Evolutionary conservation across 2,113 vertebrate species (phyloP).

Genomic region (Asarcornis scutulata): DNA sequence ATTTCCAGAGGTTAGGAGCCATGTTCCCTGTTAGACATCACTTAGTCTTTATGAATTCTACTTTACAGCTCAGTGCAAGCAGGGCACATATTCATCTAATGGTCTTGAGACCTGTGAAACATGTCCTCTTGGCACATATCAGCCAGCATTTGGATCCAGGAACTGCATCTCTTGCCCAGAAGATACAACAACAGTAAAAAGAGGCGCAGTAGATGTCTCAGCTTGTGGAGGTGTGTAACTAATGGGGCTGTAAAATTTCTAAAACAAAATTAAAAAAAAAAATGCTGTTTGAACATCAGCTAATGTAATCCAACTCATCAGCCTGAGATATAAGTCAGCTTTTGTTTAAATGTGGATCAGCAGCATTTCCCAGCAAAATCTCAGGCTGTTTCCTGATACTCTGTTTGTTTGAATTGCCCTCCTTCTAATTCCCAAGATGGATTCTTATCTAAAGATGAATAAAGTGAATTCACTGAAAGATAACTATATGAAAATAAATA

Average conservation of each 20-base stretch:
- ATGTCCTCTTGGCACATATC: constrained; percentile 91
- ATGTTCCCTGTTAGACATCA: not conserved
- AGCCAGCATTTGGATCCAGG: constrained; percentile 84
- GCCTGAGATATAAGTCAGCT: not conserved
- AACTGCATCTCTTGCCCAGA: constrained; percentile 86
- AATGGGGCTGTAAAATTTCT: not conserved
- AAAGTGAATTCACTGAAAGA: not conserved
- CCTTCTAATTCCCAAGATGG: not conserved
- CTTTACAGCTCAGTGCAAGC: constrained; percentile 91
- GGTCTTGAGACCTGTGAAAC: constrained; percentile 97
- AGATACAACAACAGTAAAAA: constrained; percentile 90
- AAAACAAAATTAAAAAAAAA: not conserved
- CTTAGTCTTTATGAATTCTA: not conserved
- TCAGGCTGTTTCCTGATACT: not conserved
- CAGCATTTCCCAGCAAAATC: not conserved
- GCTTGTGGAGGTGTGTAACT: constrained; percentile 91
- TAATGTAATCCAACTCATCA: not conserved
- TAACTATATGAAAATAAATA: not conserved
- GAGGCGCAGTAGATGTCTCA: constrained; percentile 85
- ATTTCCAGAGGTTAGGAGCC: not conserved
- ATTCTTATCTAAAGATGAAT: not conserved
- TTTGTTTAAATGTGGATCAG: not conserved
- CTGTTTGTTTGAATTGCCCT: not conserved
- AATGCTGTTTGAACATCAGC: not conserved
- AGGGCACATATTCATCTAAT: constrained; percentile 90